Evolutionary conservation across 2,888 invertebrate species (phyloP).

Genomic region (Epinotia nisella): DNA sequence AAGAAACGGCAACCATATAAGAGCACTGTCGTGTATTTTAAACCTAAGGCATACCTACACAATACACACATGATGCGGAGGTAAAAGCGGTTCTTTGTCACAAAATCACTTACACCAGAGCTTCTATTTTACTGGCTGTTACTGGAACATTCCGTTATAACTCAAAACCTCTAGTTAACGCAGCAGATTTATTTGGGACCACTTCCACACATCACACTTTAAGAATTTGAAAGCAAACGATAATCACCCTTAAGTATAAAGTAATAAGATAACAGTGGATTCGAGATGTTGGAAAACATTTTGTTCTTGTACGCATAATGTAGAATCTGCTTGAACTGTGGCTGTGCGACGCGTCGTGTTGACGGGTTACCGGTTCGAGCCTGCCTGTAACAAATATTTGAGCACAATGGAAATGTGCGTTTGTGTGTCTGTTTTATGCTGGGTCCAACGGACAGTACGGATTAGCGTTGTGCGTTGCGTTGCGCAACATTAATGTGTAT

Average conservation of each 20-base stretch:
- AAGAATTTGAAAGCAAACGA: not conserved
- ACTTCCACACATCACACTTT: not conserved
- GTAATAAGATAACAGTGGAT: not conserved
- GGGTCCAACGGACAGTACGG: not conserved
- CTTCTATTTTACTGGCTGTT: constrained; percentile 55
- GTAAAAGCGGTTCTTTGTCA: not conserved
- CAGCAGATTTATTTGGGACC: constrained; percentile 56
- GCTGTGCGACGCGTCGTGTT: constrained; percentile 1
- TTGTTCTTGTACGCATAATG: not conserved
- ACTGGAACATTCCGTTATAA: constrained; percentile 56
- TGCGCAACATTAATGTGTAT: not conserved
- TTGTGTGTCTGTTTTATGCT: not conserved
- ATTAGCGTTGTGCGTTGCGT: not conserved
- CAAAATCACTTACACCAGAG: not conserved
- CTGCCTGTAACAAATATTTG: not conserved
- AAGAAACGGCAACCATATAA: not conserved
- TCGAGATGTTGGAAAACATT: not conserved
- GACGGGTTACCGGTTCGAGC: constrained; percentile 11
- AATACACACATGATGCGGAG: too few species aligned
- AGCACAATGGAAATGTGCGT: not conserved
- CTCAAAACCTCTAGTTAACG: constrained; percentile 60
- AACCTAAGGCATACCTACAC: too few species aligned
- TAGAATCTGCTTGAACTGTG: constrained; percentile 1
- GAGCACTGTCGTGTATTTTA: too few species aligned
- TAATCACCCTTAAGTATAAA: not conserved